phyloP scores from a whole-genome alignment of 2,797 vertebrate species.

The Myotis findleyi region DNA sequence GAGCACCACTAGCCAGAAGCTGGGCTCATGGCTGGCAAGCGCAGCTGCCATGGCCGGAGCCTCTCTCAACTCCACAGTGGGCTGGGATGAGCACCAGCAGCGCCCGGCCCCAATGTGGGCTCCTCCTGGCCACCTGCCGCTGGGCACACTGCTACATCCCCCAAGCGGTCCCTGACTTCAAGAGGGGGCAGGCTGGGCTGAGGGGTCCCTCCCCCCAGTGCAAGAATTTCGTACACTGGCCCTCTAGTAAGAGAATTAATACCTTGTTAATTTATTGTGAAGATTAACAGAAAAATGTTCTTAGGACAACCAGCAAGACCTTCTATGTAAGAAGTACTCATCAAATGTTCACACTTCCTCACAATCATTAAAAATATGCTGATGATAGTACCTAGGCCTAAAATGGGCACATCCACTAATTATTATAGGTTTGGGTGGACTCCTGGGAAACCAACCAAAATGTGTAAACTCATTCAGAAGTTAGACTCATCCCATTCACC shows the following conservation, averaged over 20 bases:
- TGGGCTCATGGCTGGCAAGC: too few species aligned
- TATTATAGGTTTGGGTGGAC: constrained; percentile 4
- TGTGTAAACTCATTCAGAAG: background rate
- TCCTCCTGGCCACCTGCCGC: too few species aligned
- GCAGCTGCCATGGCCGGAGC: too few species aligned
- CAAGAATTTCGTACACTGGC: too few species aligned
- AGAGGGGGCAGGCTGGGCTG: too few species aligned
- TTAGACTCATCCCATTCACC: background rate
- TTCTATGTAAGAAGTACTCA: background rate
- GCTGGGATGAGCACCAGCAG: too few species aligned
- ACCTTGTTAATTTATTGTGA: constrained; percentile 5
- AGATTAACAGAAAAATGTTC: background rate
- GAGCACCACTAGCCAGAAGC: too few species aligned
- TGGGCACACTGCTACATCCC: too few species aligned
- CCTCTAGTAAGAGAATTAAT: background rate
- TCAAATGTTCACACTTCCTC: background rate
- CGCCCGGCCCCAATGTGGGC: too few species aligned
- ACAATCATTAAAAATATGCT: constrained; percentile 12
- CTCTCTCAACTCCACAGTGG: too few species aligned
- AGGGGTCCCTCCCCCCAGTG: too few species aligned
- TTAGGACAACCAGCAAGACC: background rate
- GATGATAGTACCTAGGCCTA: background rate
- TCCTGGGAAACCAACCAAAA: constrained; percentile 43
- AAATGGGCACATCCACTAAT: background rate
- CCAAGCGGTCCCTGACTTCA: too few species aligned